phyloP scores from a whole-genome alignment of 2,113 vertebrate species.

The Emberiza fucata region DNA sequence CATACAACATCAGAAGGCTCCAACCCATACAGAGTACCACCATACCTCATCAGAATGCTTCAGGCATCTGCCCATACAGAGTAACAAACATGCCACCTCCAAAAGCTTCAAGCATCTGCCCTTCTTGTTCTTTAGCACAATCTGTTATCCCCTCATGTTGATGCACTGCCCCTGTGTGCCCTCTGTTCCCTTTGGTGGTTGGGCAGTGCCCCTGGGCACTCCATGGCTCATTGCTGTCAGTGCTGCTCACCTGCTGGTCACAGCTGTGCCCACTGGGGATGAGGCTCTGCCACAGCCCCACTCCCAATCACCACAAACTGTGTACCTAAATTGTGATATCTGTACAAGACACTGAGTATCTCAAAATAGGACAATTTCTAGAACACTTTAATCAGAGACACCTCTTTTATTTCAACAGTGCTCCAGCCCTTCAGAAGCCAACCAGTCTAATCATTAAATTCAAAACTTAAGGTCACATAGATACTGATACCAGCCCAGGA shows the following conservation, averaged over 20 bases:
- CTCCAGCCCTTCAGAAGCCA: background rate
- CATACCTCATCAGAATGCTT: background rate
- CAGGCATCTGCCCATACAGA: background rate
- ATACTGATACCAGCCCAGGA: background rate
- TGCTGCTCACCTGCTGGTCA: background rate
- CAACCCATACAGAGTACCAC: background rate
- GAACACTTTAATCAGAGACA: background rate
- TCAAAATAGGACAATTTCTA: background rate
- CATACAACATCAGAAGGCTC: background rate
- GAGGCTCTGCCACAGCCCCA: background rate
- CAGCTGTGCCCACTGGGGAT: background rate
- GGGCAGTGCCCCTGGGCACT: background rate
- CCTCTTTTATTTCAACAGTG: background rate
- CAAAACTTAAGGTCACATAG: background rate
- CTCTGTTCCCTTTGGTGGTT: background rate
- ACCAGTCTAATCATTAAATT: background rate
- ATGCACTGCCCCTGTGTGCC: background rate
- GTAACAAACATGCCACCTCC: too few relatives aligned
- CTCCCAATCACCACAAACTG: background rate
- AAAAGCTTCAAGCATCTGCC: too few relatives aligned
- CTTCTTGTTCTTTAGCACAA: background rate
- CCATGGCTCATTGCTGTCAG: background rate
- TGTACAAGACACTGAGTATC: background rate
- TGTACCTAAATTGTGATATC: background rate
- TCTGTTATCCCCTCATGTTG: rapidly evolving